Evolutionary conservation across 2,113 vertebrate species (phyloP).

Genomic region (Raja brachyura): DNA sequence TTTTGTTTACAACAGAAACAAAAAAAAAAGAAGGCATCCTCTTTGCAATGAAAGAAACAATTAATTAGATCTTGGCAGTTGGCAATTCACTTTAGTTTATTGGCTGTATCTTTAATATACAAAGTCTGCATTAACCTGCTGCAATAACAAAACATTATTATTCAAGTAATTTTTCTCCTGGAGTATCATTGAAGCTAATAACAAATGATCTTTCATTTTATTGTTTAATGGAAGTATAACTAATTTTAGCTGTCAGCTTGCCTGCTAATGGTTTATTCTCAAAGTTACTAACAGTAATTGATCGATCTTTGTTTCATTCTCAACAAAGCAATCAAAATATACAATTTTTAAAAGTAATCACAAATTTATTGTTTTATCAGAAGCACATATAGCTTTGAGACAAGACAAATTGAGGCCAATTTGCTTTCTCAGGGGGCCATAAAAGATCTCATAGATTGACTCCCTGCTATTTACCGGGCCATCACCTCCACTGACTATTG

Average conservation of each 20-base stretch:
- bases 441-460: background rate
- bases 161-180: background rate
- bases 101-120: background rate
- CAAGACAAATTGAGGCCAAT: background rate
- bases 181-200: background rate
- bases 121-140: background rate
- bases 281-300: background rate
- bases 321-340: background rate
- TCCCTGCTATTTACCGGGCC: too few species aligned
- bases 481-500: too few species aligned
- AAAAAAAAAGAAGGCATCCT: background rate
- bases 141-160: background rate
- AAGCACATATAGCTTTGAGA: background rate
- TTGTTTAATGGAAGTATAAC: background rate
- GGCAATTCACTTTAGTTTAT: conserved; percentile 8
- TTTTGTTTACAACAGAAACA: conserved; percentile 15
- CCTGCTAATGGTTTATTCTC: background rate
- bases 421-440: too few species aligned
- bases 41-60: background rate
- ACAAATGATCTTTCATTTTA: conserved; percentile 16
- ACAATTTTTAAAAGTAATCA: background rate
- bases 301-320: background rate
- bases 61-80: background rate
- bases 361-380: background rate
- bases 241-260: background rate